Evolutionary conservation across 35 echinoderm and acorn worm species (phyloP), one percentile per base, ranked within the genome.

Genomic region (Lytechinus pictus): DNA sequence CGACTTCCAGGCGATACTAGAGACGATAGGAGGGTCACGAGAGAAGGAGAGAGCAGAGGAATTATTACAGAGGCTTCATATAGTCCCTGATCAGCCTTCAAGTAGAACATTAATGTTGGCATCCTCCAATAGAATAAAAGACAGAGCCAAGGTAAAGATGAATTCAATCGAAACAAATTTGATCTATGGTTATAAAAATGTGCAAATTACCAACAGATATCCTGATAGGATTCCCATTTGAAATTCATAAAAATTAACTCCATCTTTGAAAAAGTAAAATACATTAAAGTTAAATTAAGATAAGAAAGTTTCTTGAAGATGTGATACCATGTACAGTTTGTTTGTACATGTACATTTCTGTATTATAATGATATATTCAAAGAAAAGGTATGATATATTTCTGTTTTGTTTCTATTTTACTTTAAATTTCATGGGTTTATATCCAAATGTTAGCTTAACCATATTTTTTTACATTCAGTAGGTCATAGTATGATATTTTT

Each of bases 1-100:
- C 13, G 97, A 98, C 89, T 98, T 98, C 66, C 14, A 97, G 51
- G 94, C 95, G 52, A 98, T 98, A 55, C 66, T 98, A 27, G 54
- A 66, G 14, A 98, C 97, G 10, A 98, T 98, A 54, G 97, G 95
- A 8, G 97, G 97, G n/a, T 95, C 96, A 60, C 87, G 93, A 28
- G 97, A 98, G 60, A 58, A 94, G 52, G 66, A 28, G 1, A 94
- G 97, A 54, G 95, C 97, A 86, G 61, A 98, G 86, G 93, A 94
- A 44, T 94, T 98, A 87, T 54, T 98, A 9, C 14, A 60, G 5
- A 95, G 96, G 86, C 88, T 98, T 19, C 92, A 71, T 27, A 86
- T 97, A 5, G 96, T 98, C 3, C 94, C 95, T 1, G 97, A 98
- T 79, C 91, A 95, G 19, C 96, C 95, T 14, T 97, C 97, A 21